A percentile compares a stretch with the other conserved stretches of the same genome.
Evolutionary conservation across 2,797 vertebrate species (phyloP).

Genomic region (Gambusia yucatana): DNA sequence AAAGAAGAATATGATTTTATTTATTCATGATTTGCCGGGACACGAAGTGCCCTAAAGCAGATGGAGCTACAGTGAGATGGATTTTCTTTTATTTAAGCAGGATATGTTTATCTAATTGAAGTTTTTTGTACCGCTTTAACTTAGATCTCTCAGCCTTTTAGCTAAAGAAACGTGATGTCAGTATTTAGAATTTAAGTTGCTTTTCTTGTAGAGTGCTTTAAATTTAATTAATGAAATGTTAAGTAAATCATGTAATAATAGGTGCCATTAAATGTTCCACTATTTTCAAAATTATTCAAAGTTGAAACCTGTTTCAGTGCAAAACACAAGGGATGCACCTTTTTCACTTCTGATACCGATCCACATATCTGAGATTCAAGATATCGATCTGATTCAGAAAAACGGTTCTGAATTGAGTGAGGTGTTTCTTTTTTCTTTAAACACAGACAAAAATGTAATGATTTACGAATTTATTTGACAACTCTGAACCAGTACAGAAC

Average conservation of each 20-base stretch:
- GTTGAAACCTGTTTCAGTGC: neutral
- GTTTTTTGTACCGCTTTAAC: neutral
- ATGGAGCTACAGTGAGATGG: neutral
- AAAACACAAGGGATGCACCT: neutral
- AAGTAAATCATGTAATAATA: neutral
- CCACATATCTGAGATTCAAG: no score
- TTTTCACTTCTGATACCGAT: no score
- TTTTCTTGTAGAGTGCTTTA: neutral
- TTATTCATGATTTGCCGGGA: neutral
- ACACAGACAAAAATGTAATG: no score
- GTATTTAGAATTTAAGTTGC: neutral
- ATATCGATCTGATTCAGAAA: no score
- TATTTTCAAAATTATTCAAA: neutral
- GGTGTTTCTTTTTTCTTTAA: no score
- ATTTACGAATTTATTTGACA: no score
- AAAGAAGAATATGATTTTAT: constrained; percentile 1
- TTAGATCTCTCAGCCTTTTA: neutral
- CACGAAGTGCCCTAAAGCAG: neutral
- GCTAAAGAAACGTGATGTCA: neutral
- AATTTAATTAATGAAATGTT: neutral
- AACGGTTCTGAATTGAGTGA: no score
- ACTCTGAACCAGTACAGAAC: no score
- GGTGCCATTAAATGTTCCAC: neutral
- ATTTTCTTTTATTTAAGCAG: constrained; percentile 1
- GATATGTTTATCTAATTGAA: constrained; percentile 2